Percentiles rank a stretch among this genome's conserved stretches.
Conservation (phyloP, 2,888 invertebrate genomes). For the Thumatha senex region DNA sequence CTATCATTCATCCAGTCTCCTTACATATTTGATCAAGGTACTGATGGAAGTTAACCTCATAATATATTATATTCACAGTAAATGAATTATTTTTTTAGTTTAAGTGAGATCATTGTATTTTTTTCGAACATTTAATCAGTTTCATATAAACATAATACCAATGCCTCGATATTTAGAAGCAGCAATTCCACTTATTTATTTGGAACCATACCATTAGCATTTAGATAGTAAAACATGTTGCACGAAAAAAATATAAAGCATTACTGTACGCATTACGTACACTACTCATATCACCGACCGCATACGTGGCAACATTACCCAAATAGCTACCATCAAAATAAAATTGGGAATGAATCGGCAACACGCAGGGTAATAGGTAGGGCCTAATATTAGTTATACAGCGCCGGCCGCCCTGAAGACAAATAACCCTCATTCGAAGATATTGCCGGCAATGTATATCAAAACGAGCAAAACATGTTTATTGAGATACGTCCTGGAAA, state of each 20-base stretch:
- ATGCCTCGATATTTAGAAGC: too few relatives aligned
- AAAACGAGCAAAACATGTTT: conserved; percentile 50
- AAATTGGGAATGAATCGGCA: conserved; percentile 69
- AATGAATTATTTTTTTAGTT: too few relatives aligned
- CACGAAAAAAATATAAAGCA: conserved; percentile 12
- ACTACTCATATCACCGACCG: conserved; percentile 23
- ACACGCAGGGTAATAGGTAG: conserved; percentile 45
- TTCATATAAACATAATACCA: too few relatives aligned
- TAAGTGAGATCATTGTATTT: too few relatives aligned
- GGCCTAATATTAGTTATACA: conserved; percentile 47
- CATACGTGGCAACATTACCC: conserved; percentile 61
- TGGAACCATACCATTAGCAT: background rate
- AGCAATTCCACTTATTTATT: background rate
- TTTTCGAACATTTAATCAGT: too few relatives aligned
- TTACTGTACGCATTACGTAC: too few relatives aligned
- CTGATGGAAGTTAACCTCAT: too few relatives aligned
- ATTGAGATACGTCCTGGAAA: conserved; percentile 39
- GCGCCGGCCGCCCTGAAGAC: conserved; percentile 34
- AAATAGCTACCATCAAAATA: conserved; percentile 70
- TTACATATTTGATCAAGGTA: too few relatives aligned
- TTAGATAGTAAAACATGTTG: background rate
- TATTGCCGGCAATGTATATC: conserved; percentile 56
- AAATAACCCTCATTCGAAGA: conserved; percentile 58
- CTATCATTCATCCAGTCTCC: too few relatives aligned
- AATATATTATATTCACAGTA: too few relatives aligned